phyloP scores from a whole-genome alignment of 2,888 invertebrate species.

The Girardia tigrina region DNA sequence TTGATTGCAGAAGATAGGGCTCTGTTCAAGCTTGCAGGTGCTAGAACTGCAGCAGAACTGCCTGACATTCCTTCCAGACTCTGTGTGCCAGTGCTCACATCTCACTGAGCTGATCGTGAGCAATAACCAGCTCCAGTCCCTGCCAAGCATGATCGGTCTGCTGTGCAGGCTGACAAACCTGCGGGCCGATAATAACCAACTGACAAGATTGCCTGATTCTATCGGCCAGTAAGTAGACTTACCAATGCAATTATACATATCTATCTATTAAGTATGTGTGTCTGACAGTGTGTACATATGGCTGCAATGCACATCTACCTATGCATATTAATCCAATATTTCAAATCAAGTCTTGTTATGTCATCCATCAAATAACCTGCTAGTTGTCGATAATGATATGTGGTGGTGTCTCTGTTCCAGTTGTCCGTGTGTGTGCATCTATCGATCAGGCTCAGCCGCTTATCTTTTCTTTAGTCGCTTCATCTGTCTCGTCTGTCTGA shows the following conservation, averaged over 20 bases:
- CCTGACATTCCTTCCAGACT: not conserved
- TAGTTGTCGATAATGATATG: no score
- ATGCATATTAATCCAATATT: no score
- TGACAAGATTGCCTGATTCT: not conserved
- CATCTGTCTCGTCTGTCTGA: no score
- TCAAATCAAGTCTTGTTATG: no score
- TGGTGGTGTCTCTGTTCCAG: no score
- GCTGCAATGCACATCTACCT: no score
- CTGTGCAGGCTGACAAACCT: not conserved
- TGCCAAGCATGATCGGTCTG: not conserved
- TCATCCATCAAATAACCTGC: no score
- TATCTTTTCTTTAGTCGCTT: no score
- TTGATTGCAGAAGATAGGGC: not conserved
- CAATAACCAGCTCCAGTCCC: not conserved
- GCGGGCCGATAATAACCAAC: not conserved
- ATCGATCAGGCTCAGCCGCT: no score
- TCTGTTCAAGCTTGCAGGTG: not conserved
- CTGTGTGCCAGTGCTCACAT: not conserved
- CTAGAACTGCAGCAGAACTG: not conserved
- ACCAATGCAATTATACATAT: not conserved
- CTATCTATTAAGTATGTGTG: no score
- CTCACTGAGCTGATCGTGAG: not conserved
- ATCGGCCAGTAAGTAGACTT: not conserved
- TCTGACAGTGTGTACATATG: no score
- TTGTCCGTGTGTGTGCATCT: no score